Base-by-base conservation (phyloP, 2,113 vertebrate species). In the Archilochus colubris region DNA sequence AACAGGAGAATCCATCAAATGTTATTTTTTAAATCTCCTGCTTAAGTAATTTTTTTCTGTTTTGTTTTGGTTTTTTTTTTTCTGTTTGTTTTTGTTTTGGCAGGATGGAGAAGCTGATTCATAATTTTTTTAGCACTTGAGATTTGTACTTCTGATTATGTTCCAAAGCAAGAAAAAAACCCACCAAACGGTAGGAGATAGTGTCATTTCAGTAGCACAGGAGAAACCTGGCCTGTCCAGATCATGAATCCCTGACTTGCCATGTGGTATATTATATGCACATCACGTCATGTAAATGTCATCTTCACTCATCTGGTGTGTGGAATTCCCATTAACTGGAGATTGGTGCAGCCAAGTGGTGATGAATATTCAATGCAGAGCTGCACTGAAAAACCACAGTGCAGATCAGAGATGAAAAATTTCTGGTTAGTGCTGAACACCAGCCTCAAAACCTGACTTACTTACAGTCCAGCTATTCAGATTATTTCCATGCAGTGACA, bases 321-420 rank as follows among this genome's bases (percentile, higher is more conserved):
- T 70, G 89, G 95, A 94, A 87, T 88, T 95, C 84, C 91, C 89
- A 95, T 80, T 94, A 95, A 69, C 20, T 74, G 80, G 76, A 88
- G 69, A 78, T 36, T 1, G 0, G 1, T 85, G 78, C 62, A 91
- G 93, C 93, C 91, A 95, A 96, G 70, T 82, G 87, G 55, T 89
- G 79, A 94, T 89, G 84, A 93, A 91, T 97, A 96, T 85, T 89
- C 67, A 89, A 80, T 70, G 61, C 4, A 12, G 46, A 80, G 48
- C 36, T 74, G 59, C 0, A 2, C 27, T 84, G 62, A 92, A 92
- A 96, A 92, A 79, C 69, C 74, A 81, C 77, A 86, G 55, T 25
- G 57, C 73, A 70, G 51, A 67, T n/a, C 50, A 75, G 73, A 81
- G 80, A 81, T 68, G 38, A 72, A 78, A 87, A 81, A 64, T 58